Evolutionary conservation across 2,113 vertebrate species (phyloP).

Genomic region (Corythornis madagascariensis): DNA sequence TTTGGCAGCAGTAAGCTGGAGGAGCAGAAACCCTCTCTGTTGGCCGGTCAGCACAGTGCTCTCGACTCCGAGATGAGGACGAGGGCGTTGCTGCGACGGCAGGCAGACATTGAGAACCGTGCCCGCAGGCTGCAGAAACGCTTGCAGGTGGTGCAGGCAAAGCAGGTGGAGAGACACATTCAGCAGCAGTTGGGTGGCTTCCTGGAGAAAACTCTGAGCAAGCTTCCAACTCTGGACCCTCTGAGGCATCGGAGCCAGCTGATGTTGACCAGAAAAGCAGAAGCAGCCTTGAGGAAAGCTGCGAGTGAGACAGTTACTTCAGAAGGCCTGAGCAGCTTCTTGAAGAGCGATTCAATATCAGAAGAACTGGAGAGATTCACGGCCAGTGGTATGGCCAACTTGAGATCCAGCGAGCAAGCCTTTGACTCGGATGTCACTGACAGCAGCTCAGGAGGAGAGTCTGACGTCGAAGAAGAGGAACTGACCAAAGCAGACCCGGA

Average conservation of each 20-base stretch:
- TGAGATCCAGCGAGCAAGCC: slow-evolving; percentile 88
- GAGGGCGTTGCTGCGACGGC: slow-evolving; percentile 85
- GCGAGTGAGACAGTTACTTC: slow-evolving; percentile 78
- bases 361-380: slow-evolving; percentile 91
- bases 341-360: slow-evolving; percentile 87
- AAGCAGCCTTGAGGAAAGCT: slow-evolving; percentile 81
- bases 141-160: slow-evolving; percentile 96
- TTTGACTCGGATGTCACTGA: slow-evolving; percentile 98
- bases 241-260: slow-evolving; percentile 77
- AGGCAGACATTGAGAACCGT: slow-evolving; percentile 89
- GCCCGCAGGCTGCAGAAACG: slow-evolving; percentile 91
- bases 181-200: slow-evolving; percentile 95
- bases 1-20: slow-evolving; percentile 73
- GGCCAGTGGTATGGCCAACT: slow-evolving; percentile 87
- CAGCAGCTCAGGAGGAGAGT: slow-evolving; percentile 97
- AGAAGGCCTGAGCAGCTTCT: slow-evolving; percentile 83
- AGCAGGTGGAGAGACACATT: slow-evolving; percentile 96
- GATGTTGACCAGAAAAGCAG: slow-evolving; percentile 85
- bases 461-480: slow-evolving; percentile 94
- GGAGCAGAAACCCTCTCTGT: slow-evolving; percentile 71
- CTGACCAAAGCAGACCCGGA: slow-evolving; percentile 87
- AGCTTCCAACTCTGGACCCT: slow-evolving; percentile 80
- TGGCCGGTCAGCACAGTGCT: slow-evolving; percentile 66
- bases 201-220: slow-evolving; percentile 87
- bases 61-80: slow-evolving; percentile 86